Base-by-base conservation (phyloP, 2,113 vertebrate genomes). In the Prionailurus bengalensis region DNA sequence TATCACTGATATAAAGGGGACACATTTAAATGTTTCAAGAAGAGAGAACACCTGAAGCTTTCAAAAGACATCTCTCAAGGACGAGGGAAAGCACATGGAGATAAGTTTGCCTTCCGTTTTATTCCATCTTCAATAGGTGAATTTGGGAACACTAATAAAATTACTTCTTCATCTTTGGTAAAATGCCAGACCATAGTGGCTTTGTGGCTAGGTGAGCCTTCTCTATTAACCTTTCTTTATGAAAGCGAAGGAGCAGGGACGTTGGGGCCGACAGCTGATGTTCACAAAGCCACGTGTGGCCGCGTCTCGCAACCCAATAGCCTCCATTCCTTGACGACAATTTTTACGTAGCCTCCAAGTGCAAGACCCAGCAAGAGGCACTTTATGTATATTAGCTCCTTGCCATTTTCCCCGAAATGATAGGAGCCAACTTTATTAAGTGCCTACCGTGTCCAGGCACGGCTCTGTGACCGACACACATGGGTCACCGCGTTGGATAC, bases 201-300 rank as follows among this genome's bases (percentile, higher is more conserved):
- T 86, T 58, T 29, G 8, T 66, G 1, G 61, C 21, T 23, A 15
- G 88, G 39, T 6, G 21, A 2, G 29, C 3, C 31, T 53, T 58
- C 55, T 80, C 48, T 36, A 17, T 74, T 53, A 48, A 61, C 16
- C 4, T 45, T 36, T 48, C 51, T 39, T 80, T 65, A 15, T 10
- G 16, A 73, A 86, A 63, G 51, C 36, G 9, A 17, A 88, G 29
- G 8, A 10, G 4, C 33, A 68, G 11, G 17, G 36, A n/a, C 9
- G 25, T 14, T 12, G 31, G 14, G 36, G 8, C 27, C 8, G 11
- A 1, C 5, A 11, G 7, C 1, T 2, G 2, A 2, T 13, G 33
- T 19, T 21, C 39, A 25, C 68, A 39, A 29, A 19, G 63, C 53
- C 39, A n/a, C 13, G 1, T 2, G 21, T 1, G 21, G 1, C 45